Base-by-base conservation (phyloP, 2,797 vertebrate genomes). In the Pseudopleuronectes americanus region DNA sequence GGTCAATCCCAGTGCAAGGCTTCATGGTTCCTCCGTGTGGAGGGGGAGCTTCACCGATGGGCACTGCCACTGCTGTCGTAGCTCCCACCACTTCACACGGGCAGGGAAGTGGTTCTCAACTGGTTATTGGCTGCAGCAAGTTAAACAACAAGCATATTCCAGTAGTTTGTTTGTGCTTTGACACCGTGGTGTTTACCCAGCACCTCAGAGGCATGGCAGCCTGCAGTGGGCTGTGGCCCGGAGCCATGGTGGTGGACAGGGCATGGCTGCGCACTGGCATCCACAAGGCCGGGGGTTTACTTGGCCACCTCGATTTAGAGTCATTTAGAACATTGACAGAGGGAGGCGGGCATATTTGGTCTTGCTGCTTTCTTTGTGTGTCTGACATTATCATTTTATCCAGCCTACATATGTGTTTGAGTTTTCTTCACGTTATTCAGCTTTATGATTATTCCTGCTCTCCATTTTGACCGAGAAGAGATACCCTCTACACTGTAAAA, bases 101-200 rank as follows among this genome's bases (percentile, higher is more conserved):
- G 68, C 77, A 51, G 75, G 80, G 68, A 89, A 86, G 85, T 87
- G 87, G 80, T 79, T 89, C 75, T 84, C 65, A 45, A 60, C 81
- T 83, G 73, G 82, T 79, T 86, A 71, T 68, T 89, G 85, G 85
- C 56, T 24, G 65, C 48, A 76, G 71, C 68, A 77, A 77, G 76
- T 83, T 74, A 80, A 89, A 83, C 83, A 87, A 77, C 73, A 64
- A 74, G 69, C 63, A 65, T 74, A 74, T 88, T 85, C 80, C 84
- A 77, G 57, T 64, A 80, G 83, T 84, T 84, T 90, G 85, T 91
- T 90, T 89, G 82, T 90, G 72, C 74, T 88, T 83, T 81, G 86
- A 83, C 79, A 86, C 85, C 56, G n/a, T 71, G 69, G 74, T 91
- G 87, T 90, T 91, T 87, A 77, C 71, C 79, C 83, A 85, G 81